phyloP scores from a whole-genome alignment of 1,140 invertebrate genomes.

The Oncopeltus fasciatus region DNA sequence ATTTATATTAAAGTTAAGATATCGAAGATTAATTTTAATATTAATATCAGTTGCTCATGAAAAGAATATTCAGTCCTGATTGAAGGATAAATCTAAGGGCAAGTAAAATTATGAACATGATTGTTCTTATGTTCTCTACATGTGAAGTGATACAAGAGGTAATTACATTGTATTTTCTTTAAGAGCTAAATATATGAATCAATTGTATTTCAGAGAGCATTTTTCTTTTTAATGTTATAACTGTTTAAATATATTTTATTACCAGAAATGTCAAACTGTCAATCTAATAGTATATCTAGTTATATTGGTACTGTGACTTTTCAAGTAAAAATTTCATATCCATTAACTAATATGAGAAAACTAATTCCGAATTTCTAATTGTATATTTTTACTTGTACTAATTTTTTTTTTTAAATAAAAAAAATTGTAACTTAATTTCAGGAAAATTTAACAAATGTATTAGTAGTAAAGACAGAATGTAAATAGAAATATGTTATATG shows the following conservation, averaged over 20 bases:
- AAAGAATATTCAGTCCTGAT: no score
- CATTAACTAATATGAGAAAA: background rate
- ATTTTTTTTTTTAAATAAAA: background rate
- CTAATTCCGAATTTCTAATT: constrained; percentile 2
- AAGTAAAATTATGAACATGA: no score
- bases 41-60: no score
- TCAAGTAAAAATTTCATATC: background rate
- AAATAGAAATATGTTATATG: background rate
- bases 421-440: background rate
- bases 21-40: no score
- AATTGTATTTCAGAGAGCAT: background rate
- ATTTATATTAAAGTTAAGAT: no score
- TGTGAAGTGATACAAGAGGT: no score
- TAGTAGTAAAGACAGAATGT: background rate
- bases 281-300: background rate
- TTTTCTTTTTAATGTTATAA: background rate
- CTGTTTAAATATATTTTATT: background rate
- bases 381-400: constrained; percentile 3
- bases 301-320: background rate
- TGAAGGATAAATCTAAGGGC: no score
- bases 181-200: no score
- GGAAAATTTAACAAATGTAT: background rate
- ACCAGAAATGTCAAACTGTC: background rate
- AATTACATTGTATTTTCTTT: no score
- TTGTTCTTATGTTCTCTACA: no score